Base-by-base conservation (phyloP, 2,797 vertebrate genomes). In the Parauchenoglanis punctatus region DNA sequence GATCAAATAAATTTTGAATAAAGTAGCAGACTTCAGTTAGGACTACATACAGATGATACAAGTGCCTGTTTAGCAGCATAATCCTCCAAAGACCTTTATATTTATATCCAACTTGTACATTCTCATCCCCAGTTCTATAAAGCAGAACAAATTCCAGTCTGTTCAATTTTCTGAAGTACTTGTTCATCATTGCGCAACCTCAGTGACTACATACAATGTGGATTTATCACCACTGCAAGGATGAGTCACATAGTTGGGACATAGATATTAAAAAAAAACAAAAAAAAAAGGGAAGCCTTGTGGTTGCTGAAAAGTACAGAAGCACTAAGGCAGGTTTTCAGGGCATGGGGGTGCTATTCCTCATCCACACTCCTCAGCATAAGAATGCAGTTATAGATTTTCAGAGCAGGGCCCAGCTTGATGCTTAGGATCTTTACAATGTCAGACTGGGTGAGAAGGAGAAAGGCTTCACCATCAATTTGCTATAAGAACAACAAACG, bases 351-450 rank as follows among this genome's bases (percentile, higher is more conserved):
- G 85, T 87, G 82, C 91, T 92, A 96, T 90, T 97, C 96, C 87
- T 97, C 96, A 15, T 97, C 96, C 0, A 95, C 94, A 0, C 95
- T 96, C 92, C 96, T 96, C 89, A 96, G 90, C 96, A 97, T 97
- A 80, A 97, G 94, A 87, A 97, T 97, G 91, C 95, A 95, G 92
- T 97, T 97, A 92, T 94, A 97, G 89, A 96, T 96, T 93, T 97
- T 97, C 52, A 97, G 93, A 76, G 96, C 96, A 0, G 96, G 96
- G 31, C 96, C 96, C 4, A 96, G 91, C 89, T 96, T 97, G 93
- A 97, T 96, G 86, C 95, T 95, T 86, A 97, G 92, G 90, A 97
- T 97, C 94, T 96, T 96, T 54, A 97, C 96, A 0, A 97, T 96
- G 93, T 97, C 96, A 0, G 94, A 91, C 86, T 97, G 96, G 13